Percentiles rank a stretch among this genome's conserved stretches.
Evolutionary conservation across 1,140 invertebrate species (phyloP).

Genomic region (Leptinotarsa defecta): DNA sequence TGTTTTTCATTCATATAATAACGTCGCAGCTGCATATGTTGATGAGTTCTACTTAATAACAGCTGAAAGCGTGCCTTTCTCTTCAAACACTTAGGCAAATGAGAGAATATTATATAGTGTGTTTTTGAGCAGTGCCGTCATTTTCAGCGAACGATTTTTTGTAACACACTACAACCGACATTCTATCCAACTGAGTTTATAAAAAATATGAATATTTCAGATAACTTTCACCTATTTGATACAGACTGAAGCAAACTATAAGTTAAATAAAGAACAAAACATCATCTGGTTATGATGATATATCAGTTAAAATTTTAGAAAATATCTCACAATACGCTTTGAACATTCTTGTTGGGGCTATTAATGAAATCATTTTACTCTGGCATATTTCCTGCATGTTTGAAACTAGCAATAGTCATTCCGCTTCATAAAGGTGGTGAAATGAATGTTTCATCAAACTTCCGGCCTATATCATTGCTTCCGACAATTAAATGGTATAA

Average conservation of each 20-base stretch:
- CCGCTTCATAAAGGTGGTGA: conserved; percentile 13
- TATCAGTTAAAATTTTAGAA: conserved; percentile 9
- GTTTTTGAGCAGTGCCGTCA: too few relatives aligned
- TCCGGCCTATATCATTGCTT: conserved; percentile 14
- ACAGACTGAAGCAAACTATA: background rate
- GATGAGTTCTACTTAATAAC: too few relatives aligned
- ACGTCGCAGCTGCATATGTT: too few relatives aligned
- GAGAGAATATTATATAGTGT: too few relatives aligned
- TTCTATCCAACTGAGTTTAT: background rate
- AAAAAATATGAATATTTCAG: too few relatives aligned
- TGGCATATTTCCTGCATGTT: conserved; percentile 9
- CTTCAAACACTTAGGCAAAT: too few relatives aligned
- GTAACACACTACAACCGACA: too few relatives aligned
- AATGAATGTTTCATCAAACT: conserved; percentile 15
- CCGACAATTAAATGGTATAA: too few relatives aligned
- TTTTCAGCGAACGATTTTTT: too few relatives aligned
- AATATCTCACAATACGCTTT: conserved; percentile 7
- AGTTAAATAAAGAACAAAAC: background rate
- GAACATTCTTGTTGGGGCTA: background rate
- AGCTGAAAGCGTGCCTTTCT: too few relatives aligned
- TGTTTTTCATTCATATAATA: too few relatives aligned
- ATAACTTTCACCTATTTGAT: too few relatives aligned
- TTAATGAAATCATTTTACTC: conserved; percentile 1
- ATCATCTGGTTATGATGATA: conserved; percentile 9
- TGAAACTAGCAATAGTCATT: conserved; percentile 17